phyloP scores from a whole-genome alignment of 2,113 vertebrate genomes.

The Xiphophorus couchianus region DNA sequence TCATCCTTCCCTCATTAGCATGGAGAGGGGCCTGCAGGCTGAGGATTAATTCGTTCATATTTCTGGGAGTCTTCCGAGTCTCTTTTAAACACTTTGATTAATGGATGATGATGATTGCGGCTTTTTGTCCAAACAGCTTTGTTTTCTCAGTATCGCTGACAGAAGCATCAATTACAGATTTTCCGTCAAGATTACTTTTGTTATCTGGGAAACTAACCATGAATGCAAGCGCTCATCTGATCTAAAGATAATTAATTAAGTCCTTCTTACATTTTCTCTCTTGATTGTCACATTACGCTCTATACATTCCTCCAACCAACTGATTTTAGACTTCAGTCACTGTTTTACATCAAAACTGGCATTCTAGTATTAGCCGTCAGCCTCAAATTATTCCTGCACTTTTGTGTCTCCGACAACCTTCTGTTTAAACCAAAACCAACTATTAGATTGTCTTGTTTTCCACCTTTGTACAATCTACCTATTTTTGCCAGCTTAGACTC shows the following conservation, averaged over 20 bases:
- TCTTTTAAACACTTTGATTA: constrained; percentile 60
- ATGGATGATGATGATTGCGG: constrained; percentile 43
- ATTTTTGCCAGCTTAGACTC: background rate
- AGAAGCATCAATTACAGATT: constrained; percentile 21
- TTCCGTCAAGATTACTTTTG: background rate
- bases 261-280: background rate
- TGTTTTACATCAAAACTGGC: background rate
- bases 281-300: background rate
- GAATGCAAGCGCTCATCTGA: background rate
- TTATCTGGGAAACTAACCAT: background rate
- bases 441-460: background rate
- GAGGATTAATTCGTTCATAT: constrained; percentile 50
- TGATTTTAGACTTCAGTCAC: background rate
- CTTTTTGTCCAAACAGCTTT: constrained; percentile 34
- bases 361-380: background rate
- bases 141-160: constrained; percentile 23
- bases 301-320: background rate
- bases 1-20: constrained; percentile 52
- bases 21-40: constrained; percentile 33
- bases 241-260: background rate
- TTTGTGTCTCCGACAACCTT: background rate
- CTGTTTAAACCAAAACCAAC: background rate
- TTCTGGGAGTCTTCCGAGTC: constrained; percentile 29
- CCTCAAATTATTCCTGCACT: background rate
- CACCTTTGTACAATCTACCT: background rate